phyloP scores from a whole-genome alignment of 2,888 invertebrate species.

The Lottia gigantea region DNA sequence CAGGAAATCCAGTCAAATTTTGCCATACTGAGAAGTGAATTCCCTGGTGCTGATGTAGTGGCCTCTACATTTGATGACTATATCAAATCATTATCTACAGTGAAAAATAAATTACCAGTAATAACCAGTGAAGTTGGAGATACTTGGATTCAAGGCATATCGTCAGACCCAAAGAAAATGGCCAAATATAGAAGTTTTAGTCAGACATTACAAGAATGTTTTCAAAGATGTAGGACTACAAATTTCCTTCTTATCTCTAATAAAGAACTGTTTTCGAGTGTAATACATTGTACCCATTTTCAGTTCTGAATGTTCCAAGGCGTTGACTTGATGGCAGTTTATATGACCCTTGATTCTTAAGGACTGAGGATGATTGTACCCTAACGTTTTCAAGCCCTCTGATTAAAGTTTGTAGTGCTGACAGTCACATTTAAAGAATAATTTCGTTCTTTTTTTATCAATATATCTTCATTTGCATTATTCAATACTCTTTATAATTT shows the following conservation, averaged over 20 bases:
- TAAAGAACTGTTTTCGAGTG: no score
- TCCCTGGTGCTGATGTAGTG: constrained; percentile 51
- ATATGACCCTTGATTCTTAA: no score
- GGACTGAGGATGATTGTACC: no score
- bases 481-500: neutral
- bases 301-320: no score
- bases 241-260: no score
- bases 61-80: constrained; percentile 59
- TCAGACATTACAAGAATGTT: constrained; percentile 36
- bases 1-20: constrained; percentile 58
- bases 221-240: constrained; percentile 32
- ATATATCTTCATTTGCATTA: no score
- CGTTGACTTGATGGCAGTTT: no score
- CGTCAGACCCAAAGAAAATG: constrained; percentile 60
- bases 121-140: constrained; percentile 57
- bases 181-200: constrained; percentile 47
- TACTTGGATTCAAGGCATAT: constrained; percentile 63
- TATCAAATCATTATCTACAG: constrained; percentile 42
- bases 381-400: no score
- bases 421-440: no score
- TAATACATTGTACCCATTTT: no score
- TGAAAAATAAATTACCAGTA: constrained; percentile 40
- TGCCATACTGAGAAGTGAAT: constrained; percentile 55
- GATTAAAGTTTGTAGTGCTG: no score
- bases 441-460: no score